A percentile compares a stretch with the other conserved stretches of the same genome.
These are phyloP conservation scores for Girardinichthys multiradiatus DNA, from an alignment of 2,113 vertebrate genomes.

Conservation along the genomic window DNA sequence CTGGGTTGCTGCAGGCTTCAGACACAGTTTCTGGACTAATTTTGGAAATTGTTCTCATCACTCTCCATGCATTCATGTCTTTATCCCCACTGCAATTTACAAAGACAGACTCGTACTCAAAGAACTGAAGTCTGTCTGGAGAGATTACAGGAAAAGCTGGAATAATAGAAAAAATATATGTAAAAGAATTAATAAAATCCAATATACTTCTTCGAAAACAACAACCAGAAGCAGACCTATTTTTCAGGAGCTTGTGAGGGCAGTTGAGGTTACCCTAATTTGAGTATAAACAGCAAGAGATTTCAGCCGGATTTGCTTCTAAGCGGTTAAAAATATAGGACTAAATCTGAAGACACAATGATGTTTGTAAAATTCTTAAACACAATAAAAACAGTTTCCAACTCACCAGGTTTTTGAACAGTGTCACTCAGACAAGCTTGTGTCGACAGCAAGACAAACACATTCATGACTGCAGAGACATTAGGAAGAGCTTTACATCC, in stretches of 20 bases:
- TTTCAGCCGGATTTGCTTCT: background rate
- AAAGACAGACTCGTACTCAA: background rate
- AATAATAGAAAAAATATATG: no score
- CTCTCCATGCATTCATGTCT: rapidly evolving
- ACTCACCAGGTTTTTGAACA: slow-evolving; percentile 6
- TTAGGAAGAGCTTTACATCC: background rate
- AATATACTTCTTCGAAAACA: background rate
- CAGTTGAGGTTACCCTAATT: no score
- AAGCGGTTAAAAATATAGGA: background rate
- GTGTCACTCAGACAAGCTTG: no score
- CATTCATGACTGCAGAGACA: no score
- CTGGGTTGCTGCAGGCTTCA: rapidly evolving
- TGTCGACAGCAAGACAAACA: no score
- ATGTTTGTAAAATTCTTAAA: no score
- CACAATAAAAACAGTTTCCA: background rate
- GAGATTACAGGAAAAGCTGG: background rate
- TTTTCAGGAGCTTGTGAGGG: no score
- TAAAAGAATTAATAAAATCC: background rate
- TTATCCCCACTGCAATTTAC: background rate
- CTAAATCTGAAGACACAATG: no score
- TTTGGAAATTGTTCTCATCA: background rate
- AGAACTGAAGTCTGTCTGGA: slow-evolving; percentile 8
- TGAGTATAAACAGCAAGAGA: no score
- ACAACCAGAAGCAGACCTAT: background rate
- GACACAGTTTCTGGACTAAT: rapidly evolving